Percentiles rank a stretch among this genome's conserved stretches.
phyloP scores from a whole-genome alignment of 2,888 invertebrate genomes.

The Mesoligia furuncula region DNA sequence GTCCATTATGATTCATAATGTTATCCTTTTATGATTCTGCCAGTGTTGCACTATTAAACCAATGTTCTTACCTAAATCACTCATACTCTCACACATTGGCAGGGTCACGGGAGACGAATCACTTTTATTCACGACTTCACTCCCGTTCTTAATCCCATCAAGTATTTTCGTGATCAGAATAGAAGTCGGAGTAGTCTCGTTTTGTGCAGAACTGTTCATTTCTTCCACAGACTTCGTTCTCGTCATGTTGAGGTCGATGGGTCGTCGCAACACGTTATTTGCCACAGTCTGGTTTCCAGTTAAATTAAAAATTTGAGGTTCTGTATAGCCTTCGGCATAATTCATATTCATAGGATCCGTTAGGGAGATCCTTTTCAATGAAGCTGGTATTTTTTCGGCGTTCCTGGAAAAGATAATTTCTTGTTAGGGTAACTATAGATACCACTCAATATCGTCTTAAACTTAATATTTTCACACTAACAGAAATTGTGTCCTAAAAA shows the following conservation, averaged over 20 bases:
- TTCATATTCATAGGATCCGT: slow-evolving; percentile 55
- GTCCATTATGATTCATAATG: too few relatives aligned
- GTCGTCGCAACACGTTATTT: neutral
- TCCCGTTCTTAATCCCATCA: slow-evolving; percentile 78
- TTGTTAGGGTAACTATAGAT: neutral
- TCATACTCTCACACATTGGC: slow-evolving; percentile 91
- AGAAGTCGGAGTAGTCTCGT: slow-evolving; percentile 66
- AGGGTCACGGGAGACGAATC: slow-evolving; percentile 70
- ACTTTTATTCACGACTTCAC: slow-evolving; percentile 76
- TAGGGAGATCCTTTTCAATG: slow-evolving; percentile 73
- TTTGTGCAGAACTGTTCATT: slow-evolving; percentile 61
- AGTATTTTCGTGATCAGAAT: slow-evolving; percentile 78
- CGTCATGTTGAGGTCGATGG: slow-evolving; percentile 31
- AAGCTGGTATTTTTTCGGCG: slow-evolving; percentile 73
- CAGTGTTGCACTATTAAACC: neutral
- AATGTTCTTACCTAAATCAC: slow-evolving; percentile 91
- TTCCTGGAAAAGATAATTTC: slow-evolving; percentile 70
- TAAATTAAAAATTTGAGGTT: slow-evolving; percentile 53
- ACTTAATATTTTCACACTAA: neutral
- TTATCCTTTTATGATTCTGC: too few relatives aligned
- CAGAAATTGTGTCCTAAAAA: too few relatives aligned
- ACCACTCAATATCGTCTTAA: neutral
- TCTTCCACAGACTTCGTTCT: slow-evolving; percentile 56
- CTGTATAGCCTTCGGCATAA: slow-evolving; percentile 46
- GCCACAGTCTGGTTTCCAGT: slow-evolving; percentile 38